A percentile compares a stretch with the other conserved stretches of the same genome.
Evolutionary conservation across 2,888 invertebrate species (phyloP).

Genomic region (Patella ulyssiponensis): DNA sequence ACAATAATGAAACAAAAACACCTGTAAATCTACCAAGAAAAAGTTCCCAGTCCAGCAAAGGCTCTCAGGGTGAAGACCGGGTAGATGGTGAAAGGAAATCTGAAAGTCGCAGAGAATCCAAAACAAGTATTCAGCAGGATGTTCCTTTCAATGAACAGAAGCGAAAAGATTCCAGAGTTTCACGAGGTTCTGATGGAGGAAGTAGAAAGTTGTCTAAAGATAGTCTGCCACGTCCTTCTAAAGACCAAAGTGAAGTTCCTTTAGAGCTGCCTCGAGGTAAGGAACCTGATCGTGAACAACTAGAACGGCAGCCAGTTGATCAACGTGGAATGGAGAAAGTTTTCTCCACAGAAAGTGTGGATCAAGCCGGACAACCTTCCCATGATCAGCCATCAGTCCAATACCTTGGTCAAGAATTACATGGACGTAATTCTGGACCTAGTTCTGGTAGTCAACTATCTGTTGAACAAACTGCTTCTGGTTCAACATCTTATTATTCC

Average conservation of each 20-base stretch:
- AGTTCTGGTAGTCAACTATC: not conserved
- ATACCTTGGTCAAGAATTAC: not conserved
- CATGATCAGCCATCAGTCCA: constrained; percentile 19
- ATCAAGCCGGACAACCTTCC: constrained; percentile 6
- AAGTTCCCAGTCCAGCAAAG: not conserved
- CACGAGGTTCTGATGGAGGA: constrained; percentile 9
- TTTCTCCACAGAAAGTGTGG: constrained; percentile 26
- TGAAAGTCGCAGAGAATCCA: not conserved
- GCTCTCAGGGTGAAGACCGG: too few species aligned
- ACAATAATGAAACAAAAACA: constrained; percentile 6
- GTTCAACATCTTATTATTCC: not conserved
- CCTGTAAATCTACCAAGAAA: not conserved
- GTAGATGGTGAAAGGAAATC: too few species aligned
- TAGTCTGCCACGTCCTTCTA: not conserved
- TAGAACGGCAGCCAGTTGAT: constrained; percentile 31
- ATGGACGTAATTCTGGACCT: not conserved
- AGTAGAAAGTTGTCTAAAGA: not conserved
- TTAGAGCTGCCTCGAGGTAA: constrained; percentile 22
- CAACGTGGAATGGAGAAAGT: constrained; percentile 31
- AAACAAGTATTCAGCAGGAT: constrained; percentile 27
- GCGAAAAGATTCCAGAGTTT: constrained; percentile 43
- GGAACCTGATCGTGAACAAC: constrained; percentile 32
- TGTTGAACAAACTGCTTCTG: not conserved
- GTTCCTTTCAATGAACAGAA: constrained; percentile 28
- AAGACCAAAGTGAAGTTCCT: constrained; percentile 19